Base-by-base conservation (phyloP, 2,888 invertebrate genomes). In the Drosophila lutescens region DNA sequence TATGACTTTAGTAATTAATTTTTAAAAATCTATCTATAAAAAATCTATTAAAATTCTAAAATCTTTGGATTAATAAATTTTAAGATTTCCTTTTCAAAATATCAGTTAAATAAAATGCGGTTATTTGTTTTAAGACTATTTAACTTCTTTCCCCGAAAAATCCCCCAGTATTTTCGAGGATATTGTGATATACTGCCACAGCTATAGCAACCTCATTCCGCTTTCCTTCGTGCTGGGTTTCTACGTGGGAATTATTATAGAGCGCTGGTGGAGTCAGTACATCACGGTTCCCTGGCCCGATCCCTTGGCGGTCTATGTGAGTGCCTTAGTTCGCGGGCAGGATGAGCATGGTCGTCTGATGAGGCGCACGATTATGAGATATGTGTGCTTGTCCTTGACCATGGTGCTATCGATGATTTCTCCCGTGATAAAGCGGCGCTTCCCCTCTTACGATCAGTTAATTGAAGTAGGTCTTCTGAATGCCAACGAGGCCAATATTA, bases 221-320 rank as follows among this genome's bases (percentile, higher is more conserved):
- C 91, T 98, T 77, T 97, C 98, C 6, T 98, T 98, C 92, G 97
- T 98, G 61, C 94, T 98, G 79, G 98, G 98, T 77, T 98, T 98
- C 93, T 98, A 98, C 93, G 97, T 98, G 59, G 95, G 96, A 9
- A 95, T 98, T 74, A 97, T 98, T 44, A 97, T 98, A 94, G 95
- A 95, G 57, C 94, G 98, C 85, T 98, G 98, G 98, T 97, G 97
- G 97, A 95, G 93, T 89, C 97, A 97, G 91, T 97, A 96, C 88
- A 95, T 94, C 34, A 93, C 93, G 13, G 96, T 97, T 79, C 97
- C 97, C 1, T 97, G 96, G 95, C 97, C 97, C 0, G 97, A 97
- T 93, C 95, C 96, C 2, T 93, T 96, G 59, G 96, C 96, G 3
- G 96, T 97, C 23, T 96, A 95, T 92, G 96, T 97, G 0, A 96